A percentile compares a stretch with the other conserved stretches of the same genome.
Conservation (phyloP, 2,113 vertebrate genomes). For the Indicator maculatus region DNA sequence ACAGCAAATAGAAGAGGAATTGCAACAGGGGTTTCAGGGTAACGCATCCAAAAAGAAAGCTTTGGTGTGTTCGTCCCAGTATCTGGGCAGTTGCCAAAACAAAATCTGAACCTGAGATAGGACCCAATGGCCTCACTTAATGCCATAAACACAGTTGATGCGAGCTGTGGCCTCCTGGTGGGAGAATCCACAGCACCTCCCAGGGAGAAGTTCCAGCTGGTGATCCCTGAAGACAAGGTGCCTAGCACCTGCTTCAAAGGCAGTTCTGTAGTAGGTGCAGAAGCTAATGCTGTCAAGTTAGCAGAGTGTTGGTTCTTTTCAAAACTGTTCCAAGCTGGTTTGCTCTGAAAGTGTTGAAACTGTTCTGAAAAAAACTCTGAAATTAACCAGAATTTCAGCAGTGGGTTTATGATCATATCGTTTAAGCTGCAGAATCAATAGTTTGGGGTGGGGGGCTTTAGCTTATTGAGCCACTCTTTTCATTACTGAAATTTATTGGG, state of each 20-base stretch:
- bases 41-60: not conserved
- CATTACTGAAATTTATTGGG: not conserved
- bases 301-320: not conserved
- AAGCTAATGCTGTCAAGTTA: accelerated
- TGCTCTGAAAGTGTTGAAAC: not conserved
- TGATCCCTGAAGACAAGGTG: not conserved
- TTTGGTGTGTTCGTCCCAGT: not conserved
- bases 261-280: not conserved
- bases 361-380: not conserved
- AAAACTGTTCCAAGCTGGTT: not conserved
- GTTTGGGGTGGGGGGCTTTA: not conserved
- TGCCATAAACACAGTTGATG: not conserved
- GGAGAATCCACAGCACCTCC: not conserved
- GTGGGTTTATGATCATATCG: not conserved
- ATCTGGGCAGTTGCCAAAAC: not conserved
- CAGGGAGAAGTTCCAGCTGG: not conserved
- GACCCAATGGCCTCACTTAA: not conserved
- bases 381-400: not conserved
- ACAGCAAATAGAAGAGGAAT: not conserved
- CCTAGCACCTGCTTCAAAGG: not conserved
- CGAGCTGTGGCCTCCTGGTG: not conserved
- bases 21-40: not conserved
- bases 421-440: not conserved
- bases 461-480: not conserved
- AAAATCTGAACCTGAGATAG: not conserved